Evolutionary conservation across 2,797 vertebrate species (phyloP), one percentile per base, ranked within the genome.

Genomic region (Mus caroli): DNA sequence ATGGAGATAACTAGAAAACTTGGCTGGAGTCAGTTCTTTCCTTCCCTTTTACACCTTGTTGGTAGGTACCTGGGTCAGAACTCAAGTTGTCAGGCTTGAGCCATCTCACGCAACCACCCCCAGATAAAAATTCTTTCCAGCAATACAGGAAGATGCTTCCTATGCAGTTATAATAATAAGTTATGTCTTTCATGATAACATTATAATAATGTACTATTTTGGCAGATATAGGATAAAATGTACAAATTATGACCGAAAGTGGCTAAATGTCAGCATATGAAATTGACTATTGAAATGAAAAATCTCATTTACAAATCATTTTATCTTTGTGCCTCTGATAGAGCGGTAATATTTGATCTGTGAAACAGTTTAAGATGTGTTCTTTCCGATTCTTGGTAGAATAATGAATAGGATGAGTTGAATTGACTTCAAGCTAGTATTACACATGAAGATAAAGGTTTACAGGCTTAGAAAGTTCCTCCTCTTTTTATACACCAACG

Each of bases 401-500:
- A 86, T 84, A 73, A 13, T 77, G 46, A 88, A 54, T 76, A 90
- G 3, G 73, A 83, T 31, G 71, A 40, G n/a, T 34, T 67, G 60
- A 90, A 62, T 88, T 58, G 22, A 77, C 77, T 94, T 97, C 85
- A 93, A 80, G 20, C 22, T 94, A 69, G 40, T 1, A 34, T 80
- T 92, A 50, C 50, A 87, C 40, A 87, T 1, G 3, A 79, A 31
- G 11, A 76, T 43, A 78, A 1, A 87, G 37, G 71, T 71, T 83
- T 87, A 14, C 12, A 84, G 87, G 77, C 94, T 82, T 92, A 94
- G 58, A 76, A 86, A 15, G 28, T 64, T 73, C 43, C 73, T 89
- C 46, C 82, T 76, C n/a, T 34, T 40, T 95, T 88, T 91, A 54
- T 40, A 88, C 92, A 78, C 31, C 40, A 94, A 84, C 88, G 64